These are phyloP conservation scores for Gymnocypris eckloni DNA, from an alignment of 2,797 vertebrate species.

Conservation along the genomic window DNA sequence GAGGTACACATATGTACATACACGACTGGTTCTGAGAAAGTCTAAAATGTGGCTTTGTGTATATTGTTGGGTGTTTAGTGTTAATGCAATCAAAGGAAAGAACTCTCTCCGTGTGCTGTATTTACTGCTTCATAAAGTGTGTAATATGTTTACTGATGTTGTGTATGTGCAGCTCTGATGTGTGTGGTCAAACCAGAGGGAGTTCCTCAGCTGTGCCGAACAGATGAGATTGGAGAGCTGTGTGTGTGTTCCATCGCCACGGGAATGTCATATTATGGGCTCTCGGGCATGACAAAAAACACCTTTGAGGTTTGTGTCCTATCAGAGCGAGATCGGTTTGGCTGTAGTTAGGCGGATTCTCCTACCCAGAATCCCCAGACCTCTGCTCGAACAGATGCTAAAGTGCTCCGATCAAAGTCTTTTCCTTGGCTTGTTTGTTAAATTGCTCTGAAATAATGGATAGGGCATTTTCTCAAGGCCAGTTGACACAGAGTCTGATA, in stretches of 20 bases:
- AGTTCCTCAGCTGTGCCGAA: constrained; percentile 93
- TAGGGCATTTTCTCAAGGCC: constrained; percentile 5
- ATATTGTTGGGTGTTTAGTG: background rate
- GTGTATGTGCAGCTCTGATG: constrained; percentile 84
- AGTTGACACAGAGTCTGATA: background rate
- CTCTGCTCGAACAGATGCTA: constrained; percentile 2
- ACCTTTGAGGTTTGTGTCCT: constrained; percentile 91
- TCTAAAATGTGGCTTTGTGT: background rate
- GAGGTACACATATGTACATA: constrained; percentile 78
- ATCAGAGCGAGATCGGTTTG: constrained; percentile 7
- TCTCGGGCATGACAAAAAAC: constrained; percentile 99
- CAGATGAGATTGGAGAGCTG: constrained; percentile 97
- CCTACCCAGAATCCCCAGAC: constrained; percentile 15
- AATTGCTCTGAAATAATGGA: constrained; percentile 18
- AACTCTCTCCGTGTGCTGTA: background rate
- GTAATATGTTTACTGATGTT: constrained; percentile 9
- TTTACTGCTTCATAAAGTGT: constrained; percentile 39
- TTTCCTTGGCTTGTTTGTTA: constrained; percentile 16
- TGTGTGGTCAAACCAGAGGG: constrained; percentile 97
- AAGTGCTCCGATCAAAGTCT: constrained; percentile 21
- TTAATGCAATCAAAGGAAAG: background rate
- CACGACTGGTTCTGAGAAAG: background rate
- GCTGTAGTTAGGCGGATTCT: constrained; percentile 14
- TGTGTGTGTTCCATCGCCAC: constrained; percentile 95
- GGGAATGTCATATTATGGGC: constrained; percentile 96